Evolutionary conservation across 2,113 vertebrate species (phyloP).

Genomic region (Cololabis saira): DNA sequence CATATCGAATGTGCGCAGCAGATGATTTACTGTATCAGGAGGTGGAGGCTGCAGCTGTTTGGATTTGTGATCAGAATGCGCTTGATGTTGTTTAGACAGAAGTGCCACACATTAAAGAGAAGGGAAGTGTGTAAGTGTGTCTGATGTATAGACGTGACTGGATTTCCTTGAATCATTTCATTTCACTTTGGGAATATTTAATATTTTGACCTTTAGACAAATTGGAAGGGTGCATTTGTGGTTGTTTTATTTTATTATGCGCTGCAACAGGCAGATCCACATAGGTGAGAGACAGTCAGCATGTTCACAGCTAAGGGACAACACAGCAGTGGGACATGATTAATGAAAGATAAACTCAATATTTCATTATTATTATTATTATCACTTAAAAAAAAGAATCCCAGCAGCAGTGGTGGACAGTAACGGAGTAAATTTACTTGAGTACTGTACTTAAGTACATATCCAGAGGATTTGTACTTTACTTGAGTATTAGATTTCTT

Average conservation of each 20-base stretch:
- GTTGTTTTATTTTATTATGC: constrained; percentile 10
- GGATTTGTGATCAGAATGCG: constrained; percentile 30
- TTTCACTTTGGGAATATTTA: neutral
- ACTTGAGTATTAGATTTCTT: too few relatives aligned
- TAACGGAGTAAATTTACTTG: too few relatives aligned
- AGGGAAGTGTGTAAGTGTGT: constrained; percentile 24
- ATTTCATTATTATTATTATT: too few relatives aligned
- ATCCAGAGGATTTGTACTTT: too few relatives aligned
- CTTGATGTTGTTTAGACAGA: constrained; percentile 45
- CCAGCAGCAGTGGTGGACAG: too few relatives aligned
- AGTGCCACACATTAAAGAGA: constrained; percentile 34
- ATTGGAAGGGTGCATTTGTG: neutral
- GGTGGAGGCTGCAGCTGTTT: constrained; percentile 49
- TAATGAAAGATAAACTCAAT: too few relatives aligned
- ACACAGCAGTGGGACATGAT: neutral
- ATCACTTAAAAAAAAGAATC: too few relatives aligned
- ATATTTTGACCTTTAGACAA: neutral
- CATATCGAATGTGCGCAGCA: constrained; percentile 25
- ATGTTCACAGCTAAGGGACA: neutral
- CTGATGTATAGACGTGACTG: constrained; percentile 11
- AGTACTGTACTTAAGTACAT: too few relatives aligned
- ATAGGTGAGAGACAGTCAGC: neutral
- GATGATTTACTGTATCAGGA: constrained; percentile 36
- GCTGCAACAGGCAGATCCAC: neutral
- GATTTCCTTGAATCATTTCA: constrained; percentile 33